Percentiles rank a stretch among this genome's conserved stretches.
Evolutionary conservation across 2,797 vertebrate species (phyloP).

Genomic region (Pseudochirops cupreus): DNA sequence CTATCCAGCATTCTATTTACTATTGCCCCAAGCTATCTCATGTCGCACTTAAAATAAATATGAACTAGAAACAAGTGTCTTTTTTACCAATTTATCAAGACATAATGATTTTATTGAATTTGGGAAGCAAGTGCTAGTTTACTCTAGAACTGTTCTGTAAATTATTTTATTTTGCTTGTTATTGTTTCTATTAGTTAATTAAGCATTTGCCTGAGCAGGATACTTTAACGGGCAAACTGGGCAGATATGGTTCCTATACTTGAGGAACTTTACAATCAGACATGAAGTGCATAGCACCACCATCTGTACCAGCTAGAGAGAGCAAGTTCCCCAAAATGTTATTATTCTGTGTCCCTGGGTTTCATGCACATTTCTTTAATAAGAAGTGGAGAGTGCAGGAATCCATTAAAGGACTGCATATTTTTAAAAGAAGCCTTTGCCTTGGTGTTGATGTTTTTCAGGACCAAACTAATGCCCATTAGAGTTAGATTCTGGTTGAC

Average conservation of each 20-base stretch:
- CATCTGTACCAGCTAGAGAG: background rate
- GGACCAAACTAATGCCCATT: background rate
- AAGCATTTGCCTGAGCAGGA: background rate
- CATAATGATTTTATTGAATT: no score
- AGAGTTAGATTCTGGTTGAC: background rate
- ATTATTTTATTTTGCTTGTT: background rate
- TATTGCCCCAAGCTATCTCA: background rate
- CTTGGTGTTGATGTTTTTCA: conserved; percentile 17
- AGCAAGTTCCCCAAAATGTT: background rate
- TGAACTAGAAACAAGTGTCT: background rate
- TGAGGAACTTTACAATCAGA: background rate
- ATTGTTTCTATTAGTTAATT: conserved; percentile 6
- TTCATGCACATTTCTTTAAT: background rate
- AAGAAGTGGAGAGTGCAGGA: background rate
- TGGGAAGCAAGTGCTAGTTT: background rate
- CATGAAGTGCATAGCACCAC: background rate
- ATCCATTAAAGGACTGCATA: background rate
- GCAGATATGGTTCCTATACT: background rate
- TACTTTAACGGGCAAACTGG: background rate
- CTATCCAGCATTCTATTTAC: background rate
- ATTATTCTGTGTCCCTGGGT: background rate
- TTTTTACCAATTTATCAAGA: background rate
- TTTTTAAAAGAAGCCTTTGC: conserved; percentile 10
- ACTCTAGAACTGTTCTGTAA: background rate
- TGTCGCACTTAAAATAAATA: background rate